Conservation (phyloP, 2,888 invertebrate genomes). For the Brenthis daphne region DNA sequence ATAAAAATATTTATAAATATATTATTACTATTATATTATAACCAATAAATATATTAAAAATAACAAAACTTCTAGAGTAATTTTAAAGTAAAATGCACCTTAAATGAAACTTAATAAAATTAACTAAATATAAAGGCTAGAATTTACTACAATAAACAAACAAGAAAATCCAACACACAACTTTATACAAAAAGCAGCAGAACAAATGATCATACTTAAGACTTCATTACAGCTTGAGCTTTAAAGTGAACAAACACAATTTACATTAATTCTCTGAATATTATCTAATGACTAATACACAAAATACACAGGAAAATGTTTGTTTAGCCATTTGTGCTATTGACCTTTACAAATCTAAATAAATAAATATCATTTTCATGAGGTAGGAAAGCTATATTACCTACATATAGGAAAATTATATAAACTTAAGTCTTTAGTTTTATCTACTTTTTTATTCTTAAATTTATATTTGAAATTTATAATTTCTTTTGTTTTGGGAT, state of each 20-base stretch:
- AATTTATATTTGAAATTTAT: too few species aligned
- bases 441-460: too few species aligned
- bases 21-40: neutral
- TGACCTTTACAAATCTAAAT: slow-evolving; percentile 39
- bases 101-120: neutral
- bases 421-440: neutral
- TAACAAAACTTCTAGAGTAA: neutral
- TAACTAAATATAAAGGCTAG: neutral
- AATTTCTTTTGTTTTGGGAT: too few species aligned
- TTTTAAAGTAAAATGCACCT: too few species aligned
- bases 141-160: neutral
- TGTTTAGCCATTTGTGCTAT: slow-evolving; percentile 41
- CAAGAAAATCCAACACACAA: neutral
- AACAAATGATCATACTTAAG: slow-evolving; percentile 9
- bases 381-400: neutral
- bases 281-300: slow-evolving; percentile 52
- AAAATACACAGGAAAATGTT: slow-evolving; percentile 40
- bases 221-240: slow-evolving; percentile 34
- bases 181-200: neutral
- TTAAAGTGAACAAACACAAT: slow-evolving; percentile 41
- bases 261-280: slow-evolving; percentile 53
- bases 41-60: neutral
- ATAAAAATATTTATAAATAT: neutral
- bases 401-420: neutral
- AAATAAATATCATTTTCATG: neutral